Base-by-base conservation (phyloP, 2,797 vertebrate species). In the Selene dorsalis region DNA sequence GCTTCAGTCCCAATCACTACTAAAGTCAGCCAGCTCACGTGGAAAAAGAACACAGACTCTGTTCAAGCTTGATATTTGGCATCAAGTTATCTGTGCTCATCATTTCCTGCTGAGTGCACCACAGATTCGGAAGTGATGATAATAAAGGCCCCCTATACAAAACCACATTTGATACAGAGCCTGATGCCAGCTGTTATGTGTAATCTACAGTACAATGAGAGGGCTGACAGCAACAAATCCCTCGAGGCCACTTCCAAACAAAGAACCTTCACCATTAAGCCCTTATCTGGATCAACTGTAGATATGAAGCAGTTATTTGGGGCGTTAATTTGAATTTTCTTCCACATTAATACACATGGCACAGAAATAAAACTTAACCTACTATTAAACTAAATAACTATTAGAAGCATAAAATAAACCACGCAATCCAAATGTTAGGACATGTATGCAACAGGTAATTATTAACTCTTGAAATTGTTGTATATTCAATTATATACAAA, bases 121-220 rank as follows among this genome's bases (percentile, higher is more conserved):
- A 73, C 48, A 77, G 32, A 50, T 8, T 20, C 1, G 22, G 43
- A 70, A 47, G 63, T 38, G 41, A 39, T 8, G 17, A 69, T 69
- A 58, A 80, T 73, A 77, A 70, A 65, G 11, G 76, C 35, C 38
- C 17, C 28, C 30, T 22, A 38, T 32, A 62, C 12, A 24, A 69
- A 69, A 61, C 28, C 45, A 18, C 72, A 68, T 58, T 22, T 35
- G 35, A 61, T 30, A 28, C 53, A 73, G 59, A 64, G 56, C 7
- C 32, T 56, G 60, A 74, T 1, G 4, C 47, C 69, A 78, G 83
- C 61, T 87, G 77, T 47, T 67, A 28, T 2, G 6, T 24, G 20
- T 2, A 60, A 52, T 58, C 52, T 50, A 26, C 26, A 60, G 24
- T 58, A 41, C 39, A 41, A 14, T 41, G 16, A 38, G 18, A 60